phyloP scores from a whole-genome alignment of 2,888 invertebrate genomes.

The Plagodis dolabraria region DNA sequence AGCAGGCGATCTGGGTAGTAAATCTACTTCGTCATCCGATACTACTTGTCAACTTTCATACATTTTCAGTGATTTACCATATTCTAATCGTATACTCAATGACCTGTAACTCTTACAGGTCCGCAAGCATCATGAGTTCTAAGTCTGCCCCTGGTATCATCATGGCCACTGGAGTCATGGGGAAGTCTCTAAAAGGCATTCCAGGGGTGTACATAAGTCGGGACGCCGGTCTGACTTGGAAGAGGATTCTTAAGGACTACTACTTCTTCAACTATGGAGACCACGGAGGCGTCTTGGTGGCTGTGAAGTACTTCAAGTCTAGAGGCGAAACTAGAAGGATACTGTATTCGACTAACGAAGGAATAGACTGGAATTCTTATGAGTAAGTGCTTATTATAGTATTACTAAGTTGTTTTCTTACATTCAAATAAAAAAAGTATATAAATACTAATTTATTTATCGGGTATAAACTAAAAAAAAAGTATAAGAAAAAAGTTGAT shows the following conservation, averaged over 20 bases:
- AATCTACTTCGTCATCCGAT: too few relatives aligned
- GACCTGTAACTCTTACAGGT: conserved; percentile 64
- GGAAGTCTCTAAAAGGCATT: conserved; percentile 91
- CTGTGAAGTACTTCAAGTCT: conserved; percentile 92
- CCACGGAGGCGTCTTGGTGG: conserved; percentile 94
- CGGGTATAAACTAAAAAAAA: too few relatives aligned
- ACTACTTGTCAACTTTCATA: too few relatives aligned
- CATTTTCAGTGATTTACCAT: too few relatives aligned
- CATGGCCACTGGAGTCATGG: conserved; percentile 88
- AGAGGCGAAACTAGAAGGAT: conserved; percentile 91
- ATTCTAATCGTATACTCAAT: too few relatives aligned
- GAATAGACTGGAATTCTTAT: conserved; percentile 91
- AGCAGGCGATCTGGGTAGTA: too few relatives aligned
- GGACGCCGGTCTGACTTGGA: conserved; percentile 85
- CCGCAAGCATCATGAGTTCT: conserved; percentile 93
- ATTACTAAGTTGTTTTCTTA: too few relatives aligned
- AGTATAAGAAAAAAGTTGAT: too few relatives aligned
- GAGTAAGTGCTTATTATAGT: conserved; percentile 64
- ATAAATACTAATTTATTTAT: too few relatives aligned
- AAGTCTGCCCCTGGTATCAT: conserved; percentile 95
- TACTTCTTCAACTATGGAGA: conserved; percentile 96
- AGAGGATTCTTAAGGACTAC: conserved; percentile 90
- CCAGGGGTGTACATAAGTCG: conserved; percentile 87
- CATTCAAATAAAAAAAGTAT: too few relatives aligned
- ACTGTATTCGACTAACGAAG: conserved; percentile 94